Percentiles rank a stretch among this genome's conserved stretches.
Conservation (phyloP, 2,888 invertebrate species). For the Harmothoe impar region DNA sequence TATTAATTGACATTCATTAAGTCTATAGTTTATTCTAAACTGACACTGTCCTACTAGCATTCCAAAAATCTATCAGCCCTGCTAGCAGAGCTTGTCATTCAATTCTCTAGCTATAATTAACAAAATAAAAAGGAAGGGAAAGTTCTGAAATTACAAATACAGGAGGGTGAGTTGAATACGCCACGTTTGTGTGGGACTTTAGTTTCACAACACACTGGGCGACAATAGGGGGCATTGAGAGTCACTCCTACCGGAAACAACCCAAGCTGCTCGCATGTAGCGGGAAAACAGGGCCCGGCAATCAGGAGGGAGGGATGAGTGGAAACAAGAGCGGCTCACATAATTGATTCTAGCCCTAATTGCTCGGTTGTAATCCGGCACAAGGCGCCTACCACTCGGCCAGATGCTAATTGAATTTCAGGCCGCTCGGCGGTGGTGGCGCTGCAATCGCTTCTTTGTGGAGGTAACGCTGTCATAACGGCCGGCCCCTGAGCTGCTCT, state of each 20-base stretch:
- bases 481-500: neutral
- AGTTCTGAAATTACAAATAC: too few relatives aligned
- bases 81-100: neutral
- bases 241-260: neutral
- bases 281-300: neutral
- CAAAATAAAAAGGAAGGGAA: neutral
- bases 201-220: conserved; percentile 6
- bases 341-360: conserved; percentile 19
- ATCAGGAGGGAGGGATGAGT: conserved; percentile 23
- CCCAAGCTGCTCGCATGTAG: neutral
- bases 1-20: too few relatives aligned
- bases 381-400: neutral
- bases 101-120: neutral
- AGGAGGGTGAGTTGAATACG: neutral
- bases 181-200: neutral
- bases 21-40: too few relatives aligned
- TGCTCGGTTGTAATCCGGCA: conserved; percentile 11
- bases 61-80: too few relatives aligned
- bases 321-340: conserved; percentile 23
- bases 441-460: neutral
- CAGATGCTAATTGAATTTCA: conserved; percentile 22
- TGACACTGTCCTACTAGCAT: too few relatives aligned
- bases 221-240: conserved; percentile 3
- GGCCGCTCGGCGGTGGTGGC: conserved; percentile 9
- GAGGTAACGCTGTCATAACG: neutral